Conservation (phyloP, 2,113 vertebrate species). For the Carassius carassius region DNA sequence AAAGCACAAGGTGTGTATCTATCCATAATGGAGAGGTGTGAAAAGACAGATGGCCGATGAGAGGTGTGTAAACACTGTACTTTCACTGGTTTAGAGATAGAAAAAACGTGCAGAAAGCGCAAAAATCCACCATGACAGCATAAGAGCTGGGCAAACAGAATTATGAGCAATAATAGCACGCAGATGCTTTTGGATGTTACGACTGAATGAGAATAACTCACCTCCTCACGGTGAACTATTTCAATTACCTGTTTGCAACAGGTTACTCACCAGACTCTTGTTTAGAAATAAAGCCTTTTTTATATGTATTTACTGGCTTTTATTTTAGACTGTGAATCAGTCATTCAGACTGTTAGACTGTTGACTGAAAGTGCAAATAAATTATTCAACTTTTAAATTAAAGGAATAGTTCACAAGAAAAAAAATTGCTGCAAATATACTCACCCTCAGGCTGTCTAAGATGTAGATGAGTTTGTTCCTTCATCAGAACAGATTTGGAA, state of each 20-base stretch:
- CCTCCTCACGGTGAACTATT: not conserved
- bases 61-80: slow-evolving; percentile 38
- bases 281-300: not conserved
- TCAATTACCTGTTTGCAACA: not conserved
- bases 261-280: not conserved
- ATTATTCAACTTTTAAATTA: not conserved
- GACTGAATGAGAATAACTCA: not conserved
- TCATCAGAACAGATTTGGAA: not conserved
- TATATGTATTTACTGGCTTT: not conserved
- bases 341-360: not conserved
- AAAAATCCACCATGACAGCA: slow-evolving; percentile 13
- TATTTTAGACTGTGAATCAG: not conserved
- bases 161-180: slow-evolving; percentile 13
- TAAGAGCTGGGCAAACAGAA: slow-evolving; percentile 28
- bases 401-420: not conserved
- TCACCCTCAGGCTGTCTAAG: not conserved
- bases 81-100: slow-evolving; percentile 11
- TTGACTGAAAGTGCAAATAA: not conserved
- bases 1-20: not conserved
- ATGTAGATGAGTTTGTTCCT: not conserved
- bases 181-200: not conserved
- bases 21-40: slow-evolving; percentile 13
- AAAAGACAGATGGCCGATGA: slow-evolving; percentile 17
- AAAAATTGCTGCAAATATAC: not conserved
- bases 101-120: not conserved